phyloP scores from a whole-genome alignment of 2,113 vertebrate genomes.

The Brachypteracias leptosomus region DNA sequence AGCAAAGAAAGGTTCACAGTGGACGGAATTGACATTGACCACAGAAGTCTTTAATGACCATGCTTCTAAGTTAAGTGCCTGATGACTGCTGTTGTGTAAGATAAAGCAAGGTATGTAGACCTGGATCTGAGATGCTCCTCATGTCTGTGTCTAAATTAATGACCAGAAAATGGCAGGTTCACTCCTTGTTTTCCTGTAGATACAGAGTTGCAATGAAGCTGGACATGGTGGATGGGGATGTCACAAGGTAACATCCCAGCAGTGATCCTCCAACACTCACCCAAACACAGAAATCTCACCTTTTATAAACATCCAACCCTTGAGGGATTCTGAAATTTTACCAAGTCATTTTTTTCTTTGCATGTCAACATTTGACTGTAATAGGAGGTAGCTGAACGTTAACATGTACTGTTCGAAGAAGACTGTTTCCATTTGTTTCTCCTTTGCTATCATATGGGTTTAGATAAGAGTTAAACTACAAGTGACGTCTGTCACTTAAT shows the following conservation, averaged over 20 bases:
- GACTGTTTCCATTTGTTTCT: background rate
- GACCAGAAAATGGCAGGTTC: background rate
- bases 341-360: background rate
- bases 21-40: background rate
- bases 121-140: background rate
- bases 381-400: background rate
- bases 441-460: background rate
- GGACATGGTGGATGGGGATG: background rate
- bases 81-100: background rate
- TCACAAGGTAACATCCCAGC: background rate
- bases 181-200: background rate
- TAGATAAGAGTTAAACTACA: background rate
- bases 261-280: background rate
- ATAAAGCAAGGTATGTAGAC: background rate
- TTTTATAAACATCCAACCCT: background rate
- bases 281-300: background rate
- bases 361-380: background rate
- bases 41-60: fast-evolving
- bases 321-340: background rate
- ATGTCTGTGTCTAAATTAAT: background rate
- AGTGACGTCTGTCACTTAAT: background rate
- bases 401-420: background rate
- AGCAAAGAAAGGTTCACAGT: background rate
- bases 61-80: background rate
- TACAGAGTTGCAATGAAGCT: background rate